phyloP scores from a whole-genome alignment of 2,113 vertebrate genomes.

The Apteryx owenii region DNA sequence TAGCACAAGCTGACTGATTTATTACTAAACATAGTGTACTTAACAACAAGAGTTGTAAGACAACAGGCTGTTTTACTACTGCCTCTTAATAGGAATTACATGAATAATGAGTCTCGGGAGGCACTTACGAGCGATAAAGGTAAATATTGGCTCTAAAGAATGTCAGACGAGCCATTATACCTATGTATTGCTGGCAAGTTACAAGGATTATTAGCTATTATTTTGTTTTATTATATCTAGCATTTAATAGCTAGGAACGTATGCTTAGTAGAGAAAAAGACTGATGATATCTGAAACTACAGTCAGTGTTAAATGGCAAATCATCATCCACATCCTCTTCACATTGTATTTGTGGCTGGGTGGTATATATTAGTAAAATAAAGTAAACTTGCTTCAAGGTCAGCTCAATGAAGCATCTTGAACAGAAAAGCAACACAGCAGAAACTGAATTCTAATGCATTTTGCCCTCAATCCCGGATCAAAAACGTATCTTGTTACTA shows the following conservation, averaged over 20 bases:
- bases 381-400: neutral
- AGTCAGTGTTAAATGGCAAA: neutral
- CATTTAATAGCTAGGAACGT: slow-evolving; percentile 29
- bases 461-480: neutral
- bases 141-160: slow-evolving; percentile 72
- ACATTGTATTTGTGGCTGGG: neutral
- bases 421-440: neutral
- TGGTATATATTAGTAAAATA: neutral
- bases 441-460: neutral
- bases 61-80: slow-evolving; percentile 69
- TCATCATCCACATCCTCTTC: neutral
- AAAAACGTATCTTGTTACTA: neutral
- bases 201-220: slow-evolving; percentile 55
- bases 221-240: slow-evolving; percentile 52
- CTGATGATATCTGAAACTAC: neutral
- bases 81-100: slow-evolving; percentile 70
- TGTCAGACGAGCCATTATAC: slow-evolving; percentile 61
- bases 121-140: slow-evolving; percentile 58
- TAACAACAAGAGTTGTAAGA: slow-evolving; percentile 61
- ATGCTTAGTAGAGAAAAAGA: slow-evolving; percentile 25
- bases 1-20: slow-evolving; percentile 42
- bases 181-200: slow-evolving; percentile 17
- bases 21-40: slow-evolving; percentile 47
- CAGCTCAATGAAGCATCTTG: neutral
- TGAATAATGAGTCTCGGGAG: slow-evolving; percentile 66